Evolutionary conservation across 2,888 invertebrate species (phyloP).

Genomic region (Nezara viridula): DNA sequence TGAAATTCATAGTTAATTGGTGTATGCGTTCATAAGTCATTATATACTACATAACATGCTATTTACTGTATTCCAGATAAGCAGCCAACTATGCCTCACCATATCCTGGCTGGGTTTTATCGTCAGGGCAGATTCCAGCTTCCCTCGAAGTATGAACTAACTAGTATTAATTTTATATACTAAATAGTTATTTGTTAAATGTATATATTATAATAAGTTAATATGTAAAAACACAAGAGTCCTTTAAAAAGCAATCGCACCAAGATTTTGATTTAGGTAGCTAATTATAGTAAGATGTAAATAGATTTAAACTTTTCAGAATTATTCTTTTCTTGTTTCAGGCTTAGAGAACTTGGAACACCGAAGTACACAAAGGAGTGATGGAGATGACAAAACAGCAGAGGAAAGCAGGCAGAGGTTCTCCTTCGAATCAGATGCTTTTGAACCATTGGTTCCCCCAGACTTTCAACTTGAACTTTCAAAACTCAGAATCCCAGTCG

Average conservation of each 20-base stretch:
- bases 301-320: background rate
- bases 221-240: too few species aligned
- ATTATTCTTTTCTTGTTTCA: background rate
- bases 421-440: background rate
- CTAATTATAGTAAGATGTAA: too few species aligned
- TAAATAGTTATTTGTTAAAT: too few species aligned
- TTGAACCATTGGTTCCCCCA: background rate
- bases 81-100: constrained; percentile 25
- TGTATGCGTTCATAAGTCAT: too few species aligned
- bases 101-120: constrained; percentile 53
- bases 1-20: too few species aligned
- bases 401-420: constrained; percentile 15
- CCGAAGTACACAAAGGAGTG: background rate
- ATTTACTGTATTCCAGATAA: constrained; percentile 41
- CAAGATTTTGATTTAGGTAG: too few species aligned
- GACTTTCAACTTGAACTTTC: constrained; percentile 36
- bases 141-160: constrained; percentile 7
- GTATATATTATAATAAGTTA: too few species aligned
- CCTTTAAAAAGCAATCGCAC: too few species aligned
- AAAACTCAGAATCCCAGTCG: constrained; percentile 16
- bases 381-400: background rate
- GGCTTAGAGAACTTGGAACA: background rate
- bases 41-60: too few species aligned
- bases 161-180: background rate
- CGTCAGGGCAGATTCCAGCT: background rate